Conservation (phyloP, 2,888 invertebrate species). For the Holacanthella duospinosa region DNA sequence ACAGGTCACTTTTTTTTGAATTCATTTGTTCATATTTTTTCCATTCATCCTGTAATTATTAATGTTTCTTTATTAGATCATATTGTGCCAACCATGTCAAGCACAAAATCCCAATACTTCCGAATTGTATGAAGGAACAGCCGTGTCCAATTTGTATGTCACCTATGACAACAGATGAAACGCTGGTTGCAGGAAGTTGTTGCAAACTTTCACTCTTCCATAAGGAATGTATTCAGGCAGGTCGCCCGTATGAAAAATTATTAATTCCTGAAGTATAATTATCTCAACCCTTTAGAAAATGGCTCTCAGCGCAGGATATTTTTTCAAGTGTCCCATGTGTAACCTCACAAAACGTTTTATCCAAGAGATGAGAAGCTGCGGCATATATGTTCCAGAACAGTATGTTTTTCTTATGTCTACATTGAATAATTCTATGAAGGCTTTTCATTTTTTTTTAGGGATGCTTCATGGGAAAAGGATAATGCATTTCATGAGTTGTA, state of each 20-base stretch:
- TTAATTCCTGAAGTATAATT: too few relatives aligned
- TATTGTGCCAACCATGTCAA: slow-evolving; percentile 55
- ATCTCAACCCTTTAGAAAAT: slow-evolving; percentile 56
- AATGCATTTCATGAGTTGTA: slow-evolving; percentile 64
- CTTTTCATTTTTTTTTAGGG: slow-evolving; percentile 48
- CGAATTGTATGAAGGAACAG: slow-evolving; percentile 34
- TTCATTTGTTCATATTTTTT: neutral
- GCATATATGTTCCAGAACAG: slow-evolving; percentile 71
- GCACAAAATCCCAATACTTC: slow-evolving; percentile 47
- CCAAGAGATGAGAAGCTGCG: slow-evolving; percentile 52
- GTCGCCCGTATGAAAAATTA: slow-evolving; percentile 11
- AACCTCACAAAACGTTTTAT: slow-evolving; percentile 59
- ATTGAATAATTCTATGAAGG: too few relatives aligned
- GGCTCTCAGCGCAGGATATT: slow-evolving; percentile 67
- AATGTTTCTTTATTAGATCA: slow-evolving; percentile 44
- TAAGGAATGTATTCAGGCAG: slow-evolving; percentile 56
- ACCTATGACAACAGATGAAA: slow-evolving; percentile 32
- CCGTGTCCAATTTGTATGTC: slow-evolving; percentile 27
- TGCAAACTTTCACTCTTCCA: slow-evolving; percentile 63
- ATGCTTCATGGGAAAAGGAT: slow-evolving; percentile 74
- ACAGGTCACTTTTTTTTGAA: too few relatives aligned
- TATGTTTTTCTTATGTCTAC: slow-evolving; percentile 45
- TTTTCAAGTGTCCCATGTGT: slow-evolving; percentile 72
- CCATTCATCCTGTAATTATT: neutral
- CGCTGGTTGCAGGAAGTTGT: slow-evolving; percentile 56